Evolutionary conservation across 2,888 invertebrate species (phyloP), one percentile per base, ranked within the genome.

Genomic region (Electrophaes corylata): DNA sequence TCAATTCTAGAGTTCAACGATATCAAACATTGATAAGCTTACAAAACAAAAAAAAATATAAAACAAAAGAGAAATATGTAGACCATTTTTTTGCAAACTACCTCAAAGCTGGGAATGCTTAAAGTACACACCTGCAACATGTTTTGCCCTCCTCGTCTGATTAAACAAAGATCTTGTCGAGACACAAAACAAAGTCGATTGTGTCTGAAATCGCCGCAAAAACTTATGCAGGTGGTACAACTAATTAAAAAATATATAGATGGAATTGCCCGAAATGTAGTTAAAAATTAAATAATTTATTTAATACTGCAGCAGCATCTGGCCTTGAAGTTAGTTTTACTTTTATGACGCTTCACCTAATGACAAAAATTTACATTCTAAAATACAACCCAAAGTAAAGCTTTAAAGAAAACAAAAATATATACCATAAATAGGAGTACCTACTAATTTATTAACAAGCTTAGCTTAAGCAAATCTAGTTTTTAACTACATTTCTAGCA

Each of bases 11-110:
- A 4, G 6, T 40, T 37, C 2, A n/a, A 5, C 19, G n/a, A 40
- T 40, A 40, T 39, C 18, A 40, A 19, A 40, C 19, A 40, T n/a
- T 5, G 19, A 40, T 16, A 40, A 40, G 40, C 40, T 20, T 40
- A 19, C 19, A 8, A 8, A n/a, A 40, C 19, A n/a, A 20, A n/a
- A 4, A 16, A 39, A 39, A 40, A 11, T 6, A 16, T 12, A 19
- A 18, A 18, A 11, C 10, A 37, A 16, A 37, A 37, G 10, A 37
- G 6, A 16, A 37, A 37, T 16, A 10, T 10, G 2, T 10, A 16
- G 6, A 10, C 16, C 16, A 37, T 10, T 10, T 10, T 10, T 29
- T 10, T 10, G 8, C 3, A 20, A 20, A 20, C 20, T 29, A 29
- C 10, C 5, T 10, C 37, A 4, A 37, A 37, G 10, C 37, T 37